Evolutionary conservation across 2,113 vertebrate genomes (phyloP), one percentile per base, ranked within the genome.

Genomic region (Silurus glanis): DNA sequence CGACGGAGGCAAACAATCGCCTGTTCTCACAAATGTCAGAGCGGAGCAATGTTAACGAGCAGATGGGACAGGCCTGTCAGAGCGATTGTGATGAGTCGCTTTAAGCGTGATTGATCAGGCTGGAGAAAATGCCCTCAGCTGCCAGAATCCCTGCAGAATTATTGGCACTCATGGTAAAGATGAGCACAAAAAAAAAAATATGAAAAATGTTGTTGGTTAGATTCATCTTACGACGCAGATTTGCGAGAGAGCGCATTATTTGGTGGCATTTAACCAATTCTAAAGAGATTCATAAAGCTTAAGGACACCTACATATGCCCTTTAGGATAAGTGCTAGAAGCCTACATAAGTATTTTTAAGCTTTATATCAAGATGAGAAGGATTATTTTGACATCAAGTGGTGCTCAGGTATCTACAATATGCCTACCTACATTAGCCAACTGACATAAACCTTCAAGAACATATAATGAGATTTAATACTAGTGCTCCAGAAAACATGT

Each of bases 101-200:
- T 82, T 51, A 53, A 82, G 80, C 45, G 21, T 82, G 80, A 82
- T 82, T 66, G 80, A 82, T 82, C 80, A 66, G 80, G 61, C 12
- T 25, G 80, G 61, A 53, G 58, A 66, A 66, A 82, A 66, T 66
- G 61, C 61, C 61, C 37, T 82, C 80, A 14, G 23, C 45, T 82
- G 61, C 61, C 61, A 53, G 59, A 53, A 19, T 51, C 45, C 80
- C 61, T 82, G 4, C 61, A n/a, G 80, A 82, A 66, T 51, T 66
- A n/a, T 47, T 82, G 80, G 12, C 47, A 51, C 61, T 51, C 1
- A 13, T 82, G 21, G 28, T 45, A 5, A 82, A 59, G 76, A 59
- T 56, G 51, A 56, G 53, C 23, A 56, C 25, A 56, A 80, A 58
- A 3, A 19, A 25, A 58, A 28, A 61, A n/a, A 53, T 80, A 49